Evolutionary conservation across 2,888 invertebrate genomes (phyloP).

Genomic region (Caradrina kadenii): DNA sequence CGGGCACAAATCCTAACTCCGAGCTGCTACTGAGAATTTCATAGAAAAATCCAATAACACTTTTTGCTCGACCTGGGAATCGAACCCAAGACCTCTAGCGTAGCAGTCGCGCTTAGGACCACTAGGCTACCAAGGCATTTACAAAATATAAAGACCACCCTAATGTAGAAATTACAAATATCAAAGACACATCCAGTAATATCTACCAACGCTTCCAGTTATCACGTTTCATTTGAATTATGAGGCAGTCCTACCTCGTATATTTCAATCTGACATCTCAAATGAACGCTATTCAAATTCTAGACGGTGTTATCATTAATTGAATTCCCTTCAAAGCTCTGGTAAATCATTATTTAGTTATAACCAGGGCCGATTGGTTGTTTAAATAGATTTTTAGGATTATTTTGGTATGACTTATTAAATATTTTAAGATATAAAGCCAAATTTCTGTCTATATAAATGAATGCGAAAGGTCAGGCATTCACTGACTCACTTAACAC

Average conservation of each 20-base stretch:
- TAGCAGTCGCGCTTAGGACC: too few relatives aligned
- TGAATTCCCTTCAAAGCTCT: conserved; percentile 61
- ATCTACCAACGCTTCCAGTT: conserved; percentile 38
- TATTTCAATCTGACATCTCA: conserved; percentile 66
- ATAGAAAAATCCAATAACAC: too few relatives aligned
- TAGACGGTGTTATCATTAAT: conserved; percentile 65
- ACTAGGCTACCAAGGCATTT: too few relatives aligned
- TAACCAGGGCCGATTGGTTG: conserved; percentile 1
- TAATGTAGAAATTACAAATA: not conserved
- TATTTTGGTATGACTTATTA: conserved; percentile 23
- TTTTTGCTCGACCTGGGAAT: too few relatives aligned
- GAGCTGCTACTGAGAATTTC: too few relatives aligned
- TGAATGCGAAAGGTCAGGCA: too few relatives aligned
- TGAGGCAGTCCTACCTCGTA: conserved; percentile 64
- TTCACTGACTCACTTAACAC: too few relatives aligned
- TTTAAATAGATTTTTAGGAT: not conserved
- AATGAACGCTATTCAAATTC: conserved; percentile 66
- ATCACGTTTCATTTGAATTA: conserved; percentile 70
- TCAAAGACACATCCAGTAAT: conserved; percentile 29
- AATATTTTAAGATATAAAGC: not conserved
- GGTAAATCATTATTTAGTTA: conserved; percentile 60
- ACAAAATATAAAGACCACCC: too few relatives aligned
- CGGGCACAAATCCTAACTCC: too few relatives aligned
- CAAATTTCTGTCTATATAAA: not conserved
- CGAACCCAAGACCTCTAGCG: too few relatives aligned